Base-by-base conservation (phyloP, 2,888 invertebrate species). In the Oxytorus armatus region DNA sequence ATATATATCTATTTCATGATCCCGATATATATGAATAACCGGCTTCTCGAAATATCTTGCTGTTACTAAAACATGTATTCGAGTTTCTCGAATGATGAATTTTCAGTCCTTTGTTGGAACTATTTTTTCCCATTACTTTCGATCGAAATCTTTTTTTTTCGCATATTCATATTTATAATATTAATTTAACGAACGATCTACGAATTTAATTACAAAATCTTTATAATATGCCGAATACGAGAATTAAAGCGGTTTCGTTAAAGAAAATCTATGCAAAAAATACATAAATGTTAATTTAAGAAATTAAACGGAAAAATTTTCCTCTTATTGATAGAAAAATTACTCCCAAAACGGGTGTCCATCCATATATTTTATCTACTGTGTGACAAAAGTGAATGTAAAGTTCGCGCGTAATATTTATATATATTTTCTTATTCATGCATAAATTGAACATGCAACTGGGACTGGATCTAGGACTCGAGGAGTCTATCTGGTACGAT, bases 1-100 rank as follows among this genome's bases (percentile, higher is more conserved):
- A 68, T 51, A 53, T 25, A 73, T 51, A 63, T 73, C 51, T 53
- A 63, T 73, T 73, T 53, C 39, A 16, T 23, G 51, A 39, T 61
- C 2, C 5, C 61, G 14, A 8, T 23, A 63, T 73, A 51, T 23
- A 61, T 16, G 39, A 63, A 73, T 63, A 63, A 73, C 42, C 63
- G 51, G 63, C 51, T 73, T 53, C 29, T 68, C 53, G 18, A 68
- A 53, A 55, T 53, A 16, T 25, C 36, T 53, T 16, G 14, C 5
- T 39, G 47, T 66, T 14, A 18, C 47, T 65, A 49, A 18, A 49
- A n/a, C n/a, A n/a, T n/a, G n/a, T 14, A 65, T 7, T 65, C 33
- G 47, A 65, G 14, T 51, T 11, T 14, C 8, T 51, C 66, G 7
- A 25, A 18, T 53, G 16, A 0, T n/a, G 8, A 59, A 59, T 77